phyloP scores from a whole-genome alignment of 2,797 vertebrate genomes.

The Gila robusta region DNA sequence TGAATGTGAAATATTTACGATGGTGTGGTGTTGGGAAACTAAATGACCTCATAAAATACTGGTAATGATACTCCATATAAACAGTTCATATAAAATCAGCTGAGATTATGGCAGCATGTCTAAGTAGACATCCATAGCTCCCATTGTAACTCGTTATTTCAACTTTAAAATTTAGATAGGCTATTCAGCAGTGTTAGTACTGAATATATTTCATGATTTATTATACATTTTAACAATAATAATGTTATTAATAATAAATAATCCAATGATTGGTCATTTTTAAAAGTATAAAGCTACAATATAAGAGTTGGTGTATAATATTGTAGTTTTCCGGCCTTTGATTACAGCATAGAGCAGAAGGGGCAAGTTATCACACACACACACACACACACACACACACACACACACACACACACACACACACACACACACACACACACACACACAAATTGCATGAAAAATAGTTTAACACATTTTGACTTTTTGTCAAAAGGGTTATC shows the following conservation, averaged over 20 bases:
- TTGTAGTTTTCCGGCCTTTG: neutral
- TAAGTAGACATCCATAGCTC: neutral
- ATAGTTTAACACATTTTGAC: neutral
- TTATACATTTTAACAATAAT: neutral
- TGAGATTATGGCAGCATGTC: neutral
- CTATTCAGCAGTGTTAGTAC: neutral
- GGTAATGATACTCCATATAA: neutral
- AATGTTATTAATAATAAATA: neutral
- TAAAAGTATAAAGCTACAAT: neutral
- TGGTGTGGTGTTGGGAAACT: slow-evolving; percentile 1
- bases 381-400: neutral
- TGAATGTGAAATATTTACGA: neutral
- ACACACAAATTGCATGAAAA: neutral
- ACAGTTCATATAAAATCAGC: neutral
- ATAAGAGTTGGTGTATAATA: neutral
- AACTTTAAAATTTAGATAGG: neutral
- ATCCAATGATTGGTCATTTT: neutral
- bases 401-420: neutral
- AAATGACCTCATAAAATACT: slow-evolving; percentile 8
- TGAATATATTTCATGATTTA: neutral
- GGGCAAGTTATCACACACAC: neutral
- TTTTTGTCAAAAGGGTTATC: neutral
- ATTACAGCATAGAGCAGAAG: neutral
- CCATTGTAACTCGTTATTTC: neutral
- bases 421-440: too few species aligned